phyloP scores from a whole-genome alignment of 2,113 vertebrate species.

The Sisor rabdophorus region DNA sequence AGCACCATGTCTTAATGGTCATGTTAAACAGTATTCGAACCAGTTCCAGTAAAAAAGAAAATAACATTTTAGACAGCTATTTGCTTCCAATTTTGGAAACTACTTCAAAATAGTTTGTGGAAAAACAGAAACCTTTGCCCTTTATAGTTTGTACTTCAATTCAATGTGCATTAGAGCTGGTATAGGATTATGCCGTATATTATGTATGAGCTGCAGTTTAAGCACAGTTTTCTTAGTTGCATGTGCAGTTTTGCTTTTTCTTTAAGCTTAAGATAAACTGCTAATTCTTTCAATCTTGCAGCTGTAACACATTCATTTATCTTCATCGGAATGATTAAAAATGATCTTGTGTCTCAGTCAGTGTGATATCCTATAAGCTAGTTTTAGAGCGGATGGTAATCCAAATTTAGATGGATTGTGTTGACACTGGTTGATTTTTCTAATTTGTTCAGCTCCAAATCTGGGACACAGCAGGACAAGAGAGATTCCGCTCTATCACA shows the following conservation, averaged over 20 bases:
- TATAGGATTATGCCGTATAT: background rate
- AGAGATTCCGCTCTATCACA: slow-evolving; percentile 96
- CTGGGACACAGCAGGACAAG: slow-evolving; percentile 98
- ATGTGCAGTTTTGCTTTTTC: too few species aligned
- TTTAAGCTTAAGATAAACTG: too few species aligned
- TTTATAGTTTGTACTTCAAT: too few species aligned
- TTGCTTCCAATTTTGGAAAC: too few species aligned
- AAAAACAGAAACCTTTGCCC: too few species aligned
- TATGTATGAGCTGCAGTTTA: background rate
- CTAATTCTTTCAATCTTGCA: background rate
- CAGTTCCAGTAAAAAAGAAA: too few species aligned
- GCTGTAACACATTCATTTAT: background rate
- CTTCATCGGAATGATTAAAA: background rate
- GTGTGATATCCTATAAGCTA: background rate
- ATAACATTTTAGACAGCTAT: too few species aligned
- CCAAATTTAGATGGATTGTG: slow-evolving; percentile 22
- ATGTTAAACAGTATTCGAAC: too few species aligned
- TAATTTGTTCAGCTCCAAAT: slow-evolving; percentile 85
- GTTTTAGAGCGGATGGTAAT: background rate
- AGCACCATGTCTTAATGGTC: too few species aligned
- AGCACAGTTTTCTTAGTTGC: background rate
- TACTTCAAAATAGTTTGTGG: too few species aligned
- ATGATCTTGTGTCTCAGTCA: background rate
- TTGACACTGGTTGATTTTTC: slow-evolving; percentile 25
- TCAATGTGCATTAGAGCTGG: background rate